Conservation (phyloP, 2,797 vertebrate species). For the Coendou prehensilis region DNA sequence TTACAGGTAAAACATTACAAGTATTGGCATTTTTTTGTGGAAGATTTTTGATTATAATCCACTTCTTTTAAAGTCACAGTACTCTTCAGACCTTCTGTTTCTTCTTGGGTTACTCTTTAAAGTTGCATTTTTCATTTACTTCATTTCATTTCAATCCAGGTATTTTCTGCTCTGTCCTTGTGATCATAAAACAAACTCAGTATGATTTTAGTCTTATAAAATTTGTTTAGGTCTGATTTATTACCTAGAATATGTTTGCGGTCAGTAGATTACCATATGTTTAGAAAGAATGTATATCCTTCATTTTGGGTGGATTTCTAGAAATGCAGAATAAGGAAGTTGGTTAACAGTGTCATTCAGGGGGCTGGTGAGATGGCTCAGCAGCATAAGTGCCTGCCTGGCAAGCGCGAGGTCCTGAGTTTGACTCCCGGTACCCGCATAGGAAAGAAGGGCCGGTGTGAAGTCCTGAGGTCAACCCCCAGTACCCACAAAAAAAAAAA, state of each 20-base stretch:
- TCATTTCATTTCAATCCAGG: background rate
- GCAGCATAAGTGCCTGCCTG: too few species aligned
- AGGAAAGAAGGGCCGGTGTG: too few species aligned
- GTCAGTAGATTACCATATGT: background rate
- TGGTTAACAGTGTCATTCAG: background rate
- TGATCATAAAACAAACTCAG: background rate
- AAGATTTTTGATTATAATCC: background rate
- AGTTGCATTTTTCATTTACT: constrained; percentile 42
- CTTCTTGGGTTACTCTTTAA: background rate
- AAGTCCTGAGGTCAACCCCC: too few species aligned
- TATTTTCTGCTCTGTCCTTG: background rate
- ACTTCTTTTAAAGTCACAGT: background rate
- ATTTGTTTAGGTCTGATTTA: constrained; percentile 21
- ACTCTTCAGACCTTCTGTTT: constrained; percentile 9
- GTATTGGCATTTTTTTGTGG: background rate
- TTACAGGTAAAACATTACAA: background rate
- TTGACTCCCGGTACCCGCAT: too few species aligned
- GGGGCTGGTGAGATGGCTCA: too few species aligned
- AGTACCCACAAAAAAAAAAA: too few species aligned
- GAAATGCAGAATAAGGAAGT: background rate
- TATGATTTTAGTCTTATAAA: background rate
- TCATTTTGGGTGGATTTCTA: background rate
- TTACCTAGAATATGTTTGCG: background rate
- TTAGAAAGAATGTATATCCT: background rate
- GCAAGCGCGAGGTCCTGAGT: too few species aligned